Evolutionary conservation across 2,113 vertebrate species (phyloP), one percentile per base, ranked within the genome.

Genomic region (Ellobius talpinus): DNA sequence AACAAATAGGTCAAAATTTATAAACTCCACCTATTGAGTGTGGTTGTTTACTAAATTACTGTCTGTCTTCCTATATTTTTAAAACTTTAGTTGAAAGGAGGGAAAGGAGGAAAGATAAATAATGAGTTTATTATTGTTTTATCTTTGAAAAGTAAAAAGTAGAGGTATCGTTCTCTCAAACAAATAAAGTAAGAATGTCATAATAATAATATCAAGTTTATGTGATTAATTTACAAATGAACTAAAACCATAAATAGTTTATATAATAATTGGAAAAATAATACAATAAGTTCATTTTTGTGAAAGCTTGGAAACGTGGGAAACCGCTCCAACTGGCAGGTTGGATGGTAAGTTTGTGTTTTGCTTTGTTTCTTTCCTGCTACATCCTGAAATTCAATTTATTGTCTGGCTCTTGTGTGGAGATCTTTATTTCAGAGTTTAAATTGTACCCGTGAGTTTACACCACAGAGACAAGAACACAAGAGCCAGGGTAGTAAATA

Each of bases 361-460:
- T 31, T 50, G 47, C 39, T 45, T 89, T 65, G 17, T 19, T 33
- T 65, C 39, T 65, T 23, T 26, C 5, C 45, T 63, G 21, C 52
- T 92, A 55, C 6, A 78, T 68, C 47, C 23, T 86, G 23, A 63
- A 91, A 88, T 52, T 96, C 8, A 0, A 47, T 84, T 93, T 63
- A 50, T 31, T 42, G 61, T 86, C 76, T 94, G 63, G 24, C 7
- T 50, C 19, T 88, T 87, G 52, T 70, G 74, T 82, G 92, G 90
- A 96, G 42, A 87, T 61, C 77, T 92, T 95, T 58, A 87, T 86
- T 94, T 42, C 93, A 88, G 93, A 92, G 72, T 73, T 72, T 94
- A 82, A 84, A 39, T 68, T 77, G 45, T 21, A 89, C 47, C 92
- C 93, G 63, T n/a, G 77, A 70, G 77, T 31, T 31, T 77, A 47